Base-by-base conservation (phyloP, 2,888 invertebrate genomes). In the Mythimna pallens region DNA sequence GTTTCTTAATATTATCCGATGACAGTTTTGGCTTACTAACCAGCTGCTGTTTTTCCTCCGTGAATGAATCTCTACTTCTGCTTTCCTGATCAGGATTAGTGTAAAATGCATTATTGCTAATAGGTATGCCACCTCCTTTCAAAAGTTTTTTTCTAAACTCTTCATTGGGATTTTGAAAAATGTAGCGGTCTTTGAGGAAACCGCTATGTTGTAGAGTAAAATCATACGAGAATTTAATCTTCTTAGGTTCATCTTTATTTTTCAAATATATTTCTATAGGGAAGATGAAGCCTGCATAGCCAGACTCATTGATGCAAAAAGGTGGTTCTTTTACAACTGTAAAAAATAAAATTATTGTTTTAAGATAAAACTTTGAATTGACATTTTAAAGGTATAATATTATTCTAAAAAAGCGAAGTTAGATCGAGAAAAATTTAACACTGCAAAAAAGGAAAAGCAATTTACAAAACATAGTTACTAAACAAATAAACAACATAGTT, bases 221-320 rank as follows among this genome's bases (percentile, higher is more conserved):
- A 93, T 99, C 99, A 96, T 99, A 99, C 69, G 97, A 96, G 92
- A 98, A 98, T 86, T 97, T 96, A 88, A 98, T 97, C 89, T 98
- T 98, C 92, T 98, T 98, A 14, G 99, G 99, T 90, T 99, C 99
- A 92, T 98, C 98, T 92, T 98, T 98, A 93, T 98, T 99, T 86
- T 97, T 98, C 83, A 99, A 96, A 93, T 98, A 98, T 84, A 99
- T 98, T 90, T 99, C 99, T 88, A 99, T 99, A 0, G 98, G 98
- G 76, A 99, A 96, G 64, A 97, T 97, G 93, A 99, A 99, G 50
- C 99, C 99, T 76, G 99, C 99, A 97, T 99, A 99, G 9, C 99
- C 99, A n/a, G 98, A 98, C 93, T 99, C 99, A 87, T 98, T 98
- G 47, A 99, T 97, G 65, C 97, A 96, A 94, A 98, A 99, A 4